Percentiles rank a stretch among this genome's conserved stretches.
Evolutionary conservation across 2,797 vertebrate genomes (phyloP).

Genomic region (Lycodopsis pacificus): DNA sequence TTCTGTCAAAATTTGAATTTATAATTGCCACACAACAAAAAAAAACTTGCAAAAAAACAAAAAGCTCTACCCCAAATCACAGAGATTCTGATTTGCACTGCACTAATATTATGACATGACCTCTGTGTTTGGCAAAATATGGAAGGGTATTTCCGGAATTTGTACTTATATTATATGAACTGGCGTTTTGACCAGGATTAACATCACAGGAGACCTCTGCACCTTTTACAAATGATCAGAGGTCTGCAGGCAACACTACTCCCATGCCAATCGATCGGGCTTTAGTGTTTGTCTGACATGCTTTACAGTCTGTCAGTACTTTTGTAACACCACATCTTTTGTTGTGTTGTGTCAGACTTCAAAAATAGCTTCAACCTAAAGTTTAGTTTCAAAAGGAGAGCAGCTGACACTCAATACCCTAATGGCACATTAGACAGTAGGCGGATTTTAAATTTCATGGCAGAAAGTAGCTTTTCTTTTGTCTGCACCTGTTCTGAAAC

Average conservation of each 20-base stretch:
- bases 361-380: slow-evolving; percentile 16
- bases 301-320: not conserved
- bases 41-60: too few relatives aligned
- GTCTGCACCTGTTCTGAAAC: slow-evolving; percentile 56
- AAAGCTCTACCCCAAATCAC: not conserved
- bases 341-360: not conserved
- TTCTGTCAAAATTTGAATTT: not conserved
- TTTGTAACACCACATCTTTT: not conserved
- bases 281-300: not conserved
- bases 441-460: slow-evolving; percentile 30
- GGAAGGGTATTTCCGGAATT: too few relatives aligned
- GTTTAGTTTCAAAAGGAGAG: slow-evolving; percentile 17
- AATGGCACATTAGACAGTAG: slow-evolving; percentile 37
- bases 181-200: not conserved
- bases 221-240: not conserved
- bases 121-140: too few relatives aligned
- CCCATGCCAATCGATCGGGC: not conserved
- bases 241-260: not conserved
- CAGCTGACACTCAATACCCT: slow-evolving; percentile 35
- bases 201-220: not conserved
- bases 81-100: not conserved
- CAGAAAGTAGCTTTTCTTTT: slow-evolving; percentile 23
- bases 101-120: not conserved
- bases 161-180: not conserved
- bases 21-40: not conserved